Percentiles rank a stretch among this genome's conserved stretches.
Evolutionary conservation across 2,113 vertebrate species (phyloP).

Genomic region (Pelusios castaneus): DNA sequence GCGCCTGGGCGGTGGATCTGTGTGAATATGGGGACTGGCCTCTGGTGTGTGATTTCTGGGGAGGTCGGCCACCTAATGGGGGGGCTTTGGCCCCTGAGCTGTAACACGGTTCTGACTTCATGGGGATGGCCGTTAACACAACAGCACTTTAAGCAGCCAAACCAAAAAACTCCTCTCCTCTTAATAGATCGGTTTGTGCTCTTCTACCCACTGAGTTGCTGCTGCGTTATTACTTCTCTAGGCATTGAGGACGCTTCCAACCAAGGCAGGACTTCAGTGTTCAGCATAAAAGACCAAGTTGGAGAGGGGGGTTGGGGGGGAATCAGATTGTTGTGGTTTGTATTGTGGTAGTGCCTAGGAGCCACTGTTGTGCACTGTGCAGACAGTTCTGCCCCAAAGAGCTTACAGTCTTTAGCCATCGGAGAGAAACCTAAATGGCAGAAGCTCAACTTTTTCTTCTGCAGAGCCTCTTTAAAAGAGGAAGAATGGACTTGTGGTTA

Average conservation of each 20-base stretch:
- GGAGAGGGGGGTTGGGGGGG: too few relatives aligned
- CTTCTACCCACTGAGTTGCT: rapidly evolving
- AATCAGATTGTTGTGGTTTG: too few relatives aligned
- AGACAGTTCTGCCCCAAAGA: neutral
- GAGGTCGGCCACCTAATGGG: too few relatives aligned
- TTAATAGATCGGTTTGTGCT: neutral
- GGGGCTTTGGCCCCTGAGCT: too few relatives aligned
- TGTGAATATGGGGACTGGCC: too few relatives aligned
- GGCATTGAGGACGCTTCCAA: rapidly evolving
- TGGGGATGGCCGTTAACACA: neutral
- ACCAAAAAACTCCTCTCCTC: neutral
- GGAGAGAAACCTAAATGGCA: neutral
- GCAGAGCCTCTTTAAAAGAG: neutral
- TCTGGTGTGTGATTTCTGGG: too few relatives aligned
- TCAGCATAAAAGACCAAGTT: neutral
- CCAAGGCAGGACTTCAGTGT: neutral
- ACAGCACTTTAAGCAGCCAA: neutral
- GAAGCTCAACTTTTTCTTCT: neutral
- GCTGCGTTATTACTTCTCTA: rapidly evolving
- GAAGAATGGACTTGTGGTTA: neutral
- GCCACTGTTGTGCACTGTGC: neutral
- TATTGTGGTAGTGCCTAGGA: neutral
- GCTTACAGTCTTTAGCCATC: rapidly evolving
- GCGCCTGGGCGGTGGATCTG: too few relatives aligned
- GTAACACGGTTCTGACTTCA: too few relatives aligned